phyloP scores from a whole-genome alignment of 1,140 invertebrate genomes.

The Drosophila mauritiana region DNA sequence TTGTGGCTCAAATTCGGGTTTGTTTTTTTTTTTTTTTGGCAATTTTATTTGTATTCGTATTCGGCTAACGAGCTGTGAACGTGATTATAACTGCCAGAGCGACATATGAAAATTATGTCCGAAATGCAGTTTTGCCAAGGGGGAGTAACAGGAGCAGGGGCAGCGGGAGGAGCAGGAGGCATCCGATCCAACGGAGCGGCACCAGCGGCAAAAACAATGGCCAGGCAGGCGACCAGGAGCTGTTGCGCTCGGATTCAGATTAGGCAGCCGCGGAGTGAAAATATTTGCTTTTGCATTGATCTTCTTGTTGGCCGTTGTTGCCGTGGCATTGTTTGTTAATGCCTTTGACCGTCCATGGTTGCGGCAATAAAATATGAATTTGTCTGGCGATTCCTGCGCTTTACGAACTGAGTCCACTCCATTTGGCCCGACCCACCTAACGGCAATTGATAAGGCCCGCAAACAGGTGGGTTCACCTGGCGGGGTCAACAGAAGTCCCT shows the following conservation, averaged over 20 bases:
- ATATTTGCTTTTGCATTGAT: conserved; percentile 73
- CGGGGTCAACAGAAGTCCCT: conserved; percentile 57
- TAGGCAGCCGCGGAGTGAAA: conserved; percentile 63
- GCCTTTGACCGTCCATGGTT: conserved; percentile 52
- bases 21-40: conserved; percentile 7
- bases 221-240: conserved; percentile 46
- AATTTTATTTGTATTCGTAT: conserved; percentile 65
- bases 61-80: conserved; percentile 79
- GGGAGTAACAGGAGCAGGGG: conserved; percentile 10
- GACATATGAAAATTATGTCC: conserved; percentile 82
- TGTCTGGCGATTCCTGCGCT: conserved; percentile 57
- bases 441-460: conserved; percentile 60
- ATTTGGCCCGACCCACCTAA: conserved; percentile 42
- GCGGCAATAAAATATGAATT: conserved; percentile 81
- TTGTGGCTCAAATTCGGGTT: conserved; percentile 48
- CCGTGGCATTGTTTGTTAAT: conserved; percentile 76
- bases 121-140: conserved; percentile 71
- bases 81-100: conserved; percentile 79
- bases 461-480: conserved; percentile 68
- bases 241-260: conserved; percentile 46
- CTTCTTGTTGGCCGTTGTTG: conserved; percentile 46
- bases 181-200: not conserved
- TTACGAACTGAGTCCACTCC: conserved; percentile 48
- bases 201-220: conserved; percentile 64
- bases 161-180: conserved; percentile 10